These are phyloP conservation scores for Allophyes oxyacanthae DNA, from an alignment of 2,888 invertebrate species.

Conservation along the genomic window DNA sequence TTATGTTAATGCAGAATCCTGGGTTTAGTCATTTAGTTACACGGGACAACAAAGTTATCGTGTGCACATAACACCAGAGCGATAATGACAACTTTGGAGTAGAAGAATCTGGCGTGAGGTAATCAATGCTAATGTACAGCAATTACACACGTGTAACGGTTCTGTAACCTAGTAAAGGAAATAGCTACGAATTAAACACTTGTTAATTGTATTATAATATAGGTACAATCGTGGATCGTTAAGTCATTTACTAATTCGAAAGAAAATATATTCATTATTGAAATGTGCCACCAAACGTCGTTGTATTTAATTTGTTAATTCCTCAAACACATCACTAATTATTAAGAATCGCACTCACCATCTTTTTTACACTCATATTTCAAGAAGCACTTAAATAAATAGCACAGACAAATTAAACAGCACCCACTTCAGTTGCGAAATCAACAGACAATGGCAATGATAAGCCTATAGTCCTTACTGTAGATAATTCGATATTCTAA, in stretches of 20 bases:
- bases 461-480: conserved; percentile 65
- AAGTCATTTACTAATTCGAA: conserved; percentile 18
- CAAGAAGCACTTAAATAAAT: conserved; percentile 56
- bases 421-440: conserved; percentile 72
- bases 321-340: conserved; percentile 9
- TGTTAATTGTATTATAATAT: background rate
- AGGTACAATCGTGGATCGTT: conserved; percentile 9
- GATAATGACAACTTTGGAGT: conserved; percentile 19
- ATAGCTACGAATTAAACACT: conserved; percentile 12
- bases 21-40: background rate
- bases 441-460: conserved; percentile 69
- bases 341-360: conserved; percentile 42
- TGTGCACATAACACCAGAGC: conserved; percentile 8
- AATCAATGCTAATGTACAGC: conserved; percentile 34
- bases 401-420: conserved; percentile 55
- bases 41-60: background rate
- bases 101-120: conserved; percentile 23
- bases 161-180: conserved; percentile 40
- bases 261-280: conserved; percentile 17
- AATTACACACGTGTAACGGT: conserved; percentile 33
- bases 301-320: background rate
- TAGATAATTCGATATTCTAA: conserved; percentile 74
- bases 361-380: conserved; percentile 55
- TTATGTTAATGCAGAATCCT: background rate
- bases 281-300: conserved; percentile 5